phyloP scores from a whole-genome alignment of 1,140 invertebrate genomes.

The Drosophila repletoides region DNA sequence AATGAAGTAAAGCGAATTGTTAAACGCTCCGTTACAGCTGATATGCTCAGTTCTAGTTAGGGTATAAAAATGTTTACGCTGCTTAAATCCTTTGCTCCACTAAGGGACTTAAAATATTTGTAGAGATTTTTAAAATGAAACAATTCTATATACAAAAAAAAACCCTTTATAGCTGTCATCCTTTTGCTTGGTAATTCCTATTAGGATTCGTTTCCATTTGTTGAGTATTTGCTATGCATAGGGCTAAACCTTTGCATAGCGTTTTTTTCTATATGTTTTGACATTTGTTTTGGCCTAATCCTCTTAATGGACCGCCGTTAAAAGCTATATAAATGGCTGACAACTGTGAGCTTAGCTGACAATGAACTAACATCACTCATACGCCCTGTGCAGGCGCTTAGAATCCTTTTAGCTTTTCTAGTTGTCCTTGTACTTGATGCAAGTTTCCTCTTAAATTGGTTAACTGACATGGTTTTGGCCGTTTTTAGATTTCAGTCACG shows the following conservation, averaged over 20 bases:
- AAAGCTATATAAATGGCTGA: constrained; percentile 18
- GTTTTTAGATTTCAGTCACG: constrained; percentile 91
- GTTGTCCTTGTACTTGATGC: too few relatives aligned
- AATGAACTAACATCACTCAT: constrained; percentile 26
- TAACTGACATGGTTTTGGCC: neutral
- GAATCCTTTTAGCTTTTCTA: neutral
- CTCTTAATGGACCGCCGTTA: neutral
- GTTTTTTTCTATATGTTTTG: constrained; percentile 3
- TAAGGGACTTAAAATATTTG: constrained; percentile 58
- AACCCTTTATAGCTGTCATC: neutral
- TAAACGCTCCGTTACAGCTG: neutral
- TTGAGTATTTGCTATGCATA: neutral
- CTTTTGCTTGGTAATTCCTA: neutral
- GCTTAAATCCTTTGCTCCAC: constrained; percentile 35
- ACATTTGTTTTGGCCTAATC: constrained; percentile 26
- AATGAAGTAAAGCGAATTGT: too few relatives aligned
- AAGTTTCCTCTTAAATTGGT: neutral
- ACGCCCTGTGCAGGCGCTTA: neutral
- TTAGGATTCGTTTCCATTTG: neutral
- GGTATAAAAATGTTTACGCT: constrained; percentile 14
- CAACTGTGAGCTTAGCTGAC: neutral
- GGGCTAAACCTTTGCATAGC: neutral
- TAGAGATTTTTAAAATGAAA: constrained; percentile 28
- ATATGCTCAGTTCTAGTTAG: neutral
- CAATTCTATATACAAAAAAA: neutral